Evolutionary conservation across 1,140 invertebrate genomes (phyloP).

Genomic region (Sitophilus oryzae): DNA sequence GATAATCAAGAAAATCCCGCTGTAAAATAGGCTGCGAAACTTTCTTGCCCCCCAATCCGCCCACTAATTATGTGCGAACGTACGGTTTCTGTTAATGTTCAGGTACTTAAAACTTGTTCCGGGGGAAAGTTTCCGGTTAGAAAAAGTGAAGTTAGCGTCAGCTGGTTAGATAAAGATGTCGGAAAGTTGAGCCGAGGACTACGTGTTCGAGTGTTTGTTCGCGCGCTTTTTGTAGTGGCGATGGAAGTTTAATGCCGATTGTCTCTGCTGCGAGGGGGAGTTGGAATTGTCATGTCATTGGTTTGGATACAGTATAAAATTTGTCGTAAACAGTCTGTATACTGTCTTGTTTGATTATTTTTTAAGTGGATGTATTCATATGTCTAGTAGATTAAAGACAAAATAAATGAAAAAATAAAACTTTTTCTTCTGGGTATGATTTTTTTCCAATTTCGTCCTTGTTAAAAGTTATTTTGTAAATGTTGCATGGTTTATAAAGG

Average conservation of each 20-base stretch:
- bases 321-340: too few species aligned
- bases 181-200: background rate
- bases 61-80: constrained; percentile 19
- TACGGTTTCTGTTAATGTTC: constrained; percentile 21
- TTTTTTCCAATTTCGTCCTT: too few species aligned
- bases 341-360: too few species aligned
- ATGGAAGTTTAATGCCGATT: constrained; percentile 19
- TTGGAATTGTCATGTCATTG: too few species aligned
- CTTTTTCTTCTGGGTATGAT: too few species aligned
- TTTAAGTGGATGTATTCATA: too few species aligned
- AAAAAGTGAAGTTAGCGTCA: constrained; percentile 19
- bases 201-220: constrained; percentile 20
- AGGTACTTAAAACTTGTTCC: constrained; percentile 20
- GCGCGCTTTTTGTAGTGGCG: constrained; percentile 3
- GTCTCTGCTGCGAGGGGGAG: too few species aligned
- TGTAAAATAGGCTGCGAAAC: background rate
- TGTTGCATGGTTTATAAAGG: too few species aligned
- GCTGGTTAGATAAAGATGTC: constrained; percentile 20
- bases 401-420: too few species aligned
- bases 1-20: background rate
- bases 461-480: too few species aligned
- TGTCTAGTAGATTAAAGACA: too few species aligned
- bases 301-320: too few species aligned
- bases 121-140: constrained; percentile 7
- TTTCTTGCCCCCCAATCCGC: background rate